Evolutionary conservation across 2,888 invertebrate species (phyloP).

Genomic region (Dromius quadrimaculatus): DNA sequence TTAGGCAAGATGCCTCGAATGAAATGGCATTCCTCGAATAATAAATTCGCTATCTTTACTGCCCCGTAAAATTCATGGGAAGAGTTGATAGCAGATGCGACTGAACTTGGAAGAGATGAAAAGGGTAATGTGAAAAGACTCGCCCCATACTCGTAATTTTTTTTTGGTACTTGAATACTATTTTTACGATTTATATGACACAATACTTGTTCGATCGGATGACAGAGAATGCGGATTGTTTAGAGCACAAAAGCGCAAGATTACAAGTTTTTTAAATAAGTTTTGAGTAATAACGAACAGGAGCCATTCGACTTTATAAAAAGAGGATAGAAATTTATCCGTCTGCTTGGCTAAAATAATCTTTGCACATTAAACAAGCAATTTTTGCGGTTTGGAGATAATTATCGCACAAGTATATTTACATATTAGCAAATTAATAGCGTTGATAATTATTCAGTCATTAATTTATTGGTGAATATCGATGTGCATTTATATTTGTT

Average conservation of each 20-base stretch:
- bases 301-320: constrained; percentile 18
- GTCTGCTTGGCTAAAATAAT: constrained; percentile 29
- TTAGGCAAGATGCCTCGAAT: constrained; percentile 38
- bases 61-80: constrained; percentile 29
- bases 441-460: constrained; percentile 48
- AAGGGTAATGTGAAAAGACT: too few relatives aligned
- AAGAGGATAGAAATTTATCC: constrained; percentile 38
- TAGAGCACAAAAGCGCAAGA: too few relatives aligned
- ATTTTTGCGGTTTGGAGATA: constrained; percentile 37
- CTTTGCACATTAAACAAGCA: constrained; percentile 36
- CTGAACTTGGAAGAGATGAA: not conserved
- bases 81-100: constrained; percentile 37
- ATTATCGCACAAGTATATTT: constrained; percentile 44
- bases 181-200: too few relatives aligned
- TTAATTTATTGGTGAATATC: constrained; percentile 35
- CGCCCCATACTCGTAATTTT: too few relatives aligned
- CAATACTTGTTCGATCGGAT: too few relatives aligned
- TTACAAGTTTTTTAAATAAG: too few relatives aligned
- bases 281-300: too few relatives aligned
- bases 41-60: constrained; percentile 41
- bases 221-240: too few relatives aligned
- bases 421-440: constrained; percentile 43
- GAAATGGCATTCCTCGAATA: constrained; percentile 38
- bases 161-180: too few relatives aligned
- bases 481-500: constrained; percentile 34